A percentile compares a stretch with the other conserved stretches of the same genome.
Conservation (phyloP, 2,888 invertebrate genomes). For the Heteromurus nitidus region DNA sequence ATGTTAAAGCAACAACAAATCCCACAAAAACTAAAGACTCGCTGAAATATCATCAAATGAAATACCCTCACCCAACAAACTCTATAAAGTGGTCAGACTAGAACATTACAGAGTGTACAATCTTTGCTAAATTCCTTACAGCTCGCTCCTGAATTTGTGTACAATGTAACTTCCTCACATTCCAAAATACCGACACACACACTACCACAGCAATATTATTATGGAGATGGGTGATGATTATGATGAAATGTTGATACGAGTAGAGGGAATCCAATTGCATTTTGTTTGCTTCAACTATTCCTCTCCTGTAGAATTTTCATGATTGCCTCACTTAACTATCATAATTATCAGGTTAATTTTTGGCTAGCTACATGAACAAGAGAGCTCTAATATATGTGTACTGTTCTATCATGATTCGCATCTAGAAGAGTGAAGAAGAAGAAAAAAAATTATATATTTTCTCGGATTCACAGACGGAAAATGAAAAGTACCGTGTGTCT, state of each 20-base stretch:
- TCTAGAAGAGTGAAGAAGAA: too few species aligned
- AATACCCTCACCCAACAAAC: conserved; percentile 17
- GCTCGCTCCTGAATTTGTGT: background rate
- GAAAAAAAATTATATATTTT: background rate
- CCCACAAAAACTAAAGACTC: background rate
- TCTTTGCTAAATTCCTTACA: conserved; percentile 50
- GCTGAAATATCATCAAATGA: background rate
- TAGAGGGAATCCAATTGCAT: too few species aligned
- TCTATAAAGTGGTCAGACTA: conserved; percentile 62
- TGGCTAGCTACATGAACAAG: conserved; percentile 10
- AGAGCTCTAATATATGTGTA: background rate
- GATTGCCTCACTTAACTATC: too few species aligned
- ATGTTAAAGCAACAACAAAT: conserved; percentile 20
- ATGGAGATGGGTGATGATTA: too few species aligned
- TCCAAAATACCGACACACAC: too few species aligned
- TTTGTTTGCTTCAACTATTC: too few species aligned
- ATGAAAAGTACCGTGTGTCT: too few species aligned
- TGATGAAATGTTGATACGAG: too few species aligned
- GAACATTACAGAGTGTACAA: conserved; percentile 47
- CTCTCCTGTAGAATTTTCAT: too few species aligned
- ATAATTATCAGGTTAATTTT: conserved; percentile 33
- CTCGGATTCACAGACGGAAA: background rate
- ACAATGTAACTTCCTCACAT: background rate
- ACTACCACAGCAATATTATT: too few species aligned
- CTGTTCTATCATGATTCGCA: too few species aligned